Conservation (phyloP, 2,797 vertebrate genomes). For the Chaenodraco wilsoni region DNA sequence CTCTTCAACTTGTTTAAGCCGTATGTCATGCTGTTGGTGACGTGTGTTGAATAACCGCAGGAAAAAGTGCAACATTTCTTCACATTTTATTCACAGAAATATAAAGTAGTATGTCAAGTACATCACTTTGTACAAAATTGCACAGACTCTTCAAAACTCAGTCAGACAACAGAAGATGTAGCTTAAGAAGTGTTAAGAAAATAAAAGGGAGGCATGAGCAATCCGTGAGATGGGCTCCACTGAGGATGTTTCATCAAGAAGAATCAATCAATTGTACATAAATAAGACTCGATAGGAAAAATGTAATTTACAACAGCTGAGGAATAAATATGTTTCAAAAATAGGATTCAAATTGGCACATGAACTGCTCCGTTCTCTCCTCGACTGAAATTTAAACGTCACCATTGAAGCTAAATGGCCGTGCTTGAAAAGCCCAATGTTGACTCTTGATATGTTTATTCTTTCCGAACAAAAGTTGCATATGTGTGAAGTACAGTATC, state of each 20-base stretch:
- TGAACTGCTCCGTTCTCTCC: conserved; percentile 65
- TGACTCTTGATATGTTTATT: conserved; percentile 53
- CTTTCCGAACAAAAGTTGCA: conserved; percentile 38
- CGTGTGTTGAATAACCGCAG: conserved; percentile 8
- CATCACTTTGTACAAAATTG: conserved; percentile 88
- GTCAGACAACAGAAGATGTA: conserved; percentile 76
- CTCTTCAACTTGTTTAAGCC: not conserved
- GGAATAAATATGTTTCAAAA: conserved; percentile 82
- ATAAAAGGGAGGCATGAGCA: conserved; percentile 61
- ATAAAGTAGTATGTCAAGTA: conserved; percentile 88
- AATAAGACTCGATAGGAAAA: conserved; percentile 77
- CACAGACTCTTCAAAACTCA: conserved; percentile 85
- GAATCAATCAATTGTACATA: conserved; percentile 66
- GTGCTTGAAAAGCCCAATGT: conserved; percentile 49
- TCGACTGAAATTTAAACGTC: conserved; percentile 31
- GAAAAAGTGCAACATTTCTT: conserved; percentile 56
- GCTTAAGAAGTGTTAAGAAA: conserved; percentile 71
- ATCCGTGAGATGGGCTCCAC: conserved; percentile 67
- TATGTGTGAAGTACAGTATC: conserved; percentile 24
- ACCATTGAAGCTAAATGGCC: conserved; percentile 46
- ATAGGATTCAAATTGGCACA: conserved; percentile 85
- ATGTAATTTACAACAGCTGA: conserved; percentile 77
- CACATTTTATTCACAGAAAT: conserved; percentile 89
- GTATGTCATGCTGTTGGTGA: not conserved
- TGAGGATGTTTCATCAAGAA: conserved; percentile 61